Percentiles rank a stretch among this genome's conserved stretches.
These are phyloP conservation scores for Platycheirus albimanus DNA, from an alignment of 2,888 invertebrate species.

Conservation along the genomic window DNA sequence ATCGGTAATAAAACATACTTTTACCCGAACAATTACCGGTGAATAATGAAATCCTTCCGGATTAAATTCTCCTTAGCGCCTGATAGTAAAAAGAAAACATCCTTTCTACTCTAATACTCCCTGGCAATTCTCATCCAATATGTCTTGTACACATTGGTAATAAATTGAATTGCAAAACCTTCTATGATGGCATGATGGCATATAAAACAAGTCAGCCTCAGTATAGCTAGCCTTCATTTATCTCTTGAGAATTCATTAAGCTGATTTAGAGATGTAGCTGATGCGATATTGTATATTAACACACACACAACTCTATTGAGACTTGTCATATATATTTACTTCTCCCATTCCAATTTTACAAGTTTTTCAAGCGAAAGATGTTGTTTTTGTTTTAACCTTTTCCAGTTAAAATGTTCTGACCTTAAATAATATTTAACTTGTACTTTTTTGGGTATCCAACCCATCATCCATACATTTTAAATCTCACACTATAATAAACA, in stretches of 20 bases:
- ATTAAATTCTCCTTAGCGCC: constrained; percentile 4
- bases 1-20: neutral
- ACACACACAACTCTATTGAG: too few species aligned
- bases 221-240: constrained; percentile 31
- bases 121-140: constrained; percentile 1
- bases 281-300: neutral
- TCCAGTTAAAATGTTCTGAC: neutral
- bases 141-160: constrained; percentile 13
- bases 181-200: constrained; percentile 12
- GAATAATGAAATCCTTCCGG: constrained; percentile 17
- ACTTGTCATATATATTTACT: constrained; percentile 5
- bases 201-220: constrained; percentile 29
- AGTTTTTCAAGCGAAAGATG: neutral
- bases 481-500: neutral
- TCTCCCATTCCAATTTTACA: neutral
- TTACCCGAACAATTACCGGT: constrained; percentile 5
- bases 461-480: neutral
- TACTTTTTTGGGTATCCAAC: neutral
- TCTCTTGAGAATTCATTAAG: constrained; percentile 50
- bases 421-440: neutral
- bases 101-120: neutral
- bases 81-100: neutral
- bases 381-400: neutral
- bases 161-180: constrained; percentile 38
- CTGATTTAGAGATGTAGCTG: neutral